phyloP scores from a whole-genome alignment of 2,888 invertebrate genomes.

The Myopa tessellatipennis region DNA sequence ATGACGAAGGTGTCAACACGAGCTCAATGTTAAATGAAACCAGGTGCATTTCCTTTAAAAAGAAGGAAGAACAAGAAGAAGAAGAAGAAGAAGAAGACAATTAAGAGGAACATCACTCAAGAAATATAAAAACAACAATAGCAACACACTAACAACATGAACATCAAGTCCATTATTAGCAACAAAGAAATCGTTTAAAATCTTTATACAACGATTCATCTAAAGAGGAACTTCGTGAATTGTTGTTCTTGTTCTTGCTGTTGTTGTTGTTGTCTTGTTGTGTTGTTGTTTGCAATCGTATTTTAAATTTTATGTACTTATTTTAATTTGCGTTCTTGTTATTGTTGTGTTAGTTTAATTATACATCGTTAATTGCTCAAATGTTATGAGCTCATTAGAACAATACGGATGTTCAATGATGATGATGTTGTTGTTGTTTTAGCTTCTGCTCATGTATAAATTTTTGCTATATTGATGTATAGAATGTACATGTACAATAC shows the following conservation, averaged over 20 bases:
- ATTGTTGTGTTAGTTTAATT: constrained; percentile 18
- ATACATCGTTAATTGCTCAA: constrained; percentile 29
- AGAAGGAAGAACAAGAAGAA: constrained; percentile 3
- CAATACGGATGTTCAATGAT: constrained; percentile 4
- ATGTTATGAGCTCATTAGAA: constrained; percentile 9
- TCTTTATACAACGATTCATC: no score
- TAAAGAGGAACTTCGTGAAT: background rate
- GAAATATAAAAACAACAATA: background rate
- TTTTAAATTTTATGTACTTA: background rate
- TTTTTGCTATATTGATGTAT: no score
- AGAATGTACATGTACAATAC: no score
- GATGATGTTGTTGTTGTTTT: background rate
- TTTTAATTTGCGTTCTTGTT: background rate
- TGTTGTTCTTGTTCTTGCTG: no score
- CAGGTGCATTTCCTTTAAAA: constrained; percentile 27
- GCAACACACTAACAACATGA: background rate
- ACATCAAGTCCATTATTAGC: no score
- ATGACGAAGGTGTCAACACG: constrained; percentile 35
- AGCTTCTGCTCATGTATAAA: background rate
- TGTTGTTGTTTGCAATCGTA: background rate
- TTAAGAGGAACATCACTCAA: background rate
- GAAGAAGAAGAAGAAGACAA: background rate
- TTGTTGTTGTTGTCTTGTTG: no score
- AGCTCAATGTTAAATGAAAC: constrained; percentile 33
- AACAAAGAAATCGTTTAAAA: no score